These are phyloP conservation scores for Aphelinus atriplicis DNA, from an alignment of 1,140 invertebrate genomes.

Conservation along the genomic window DNA sequence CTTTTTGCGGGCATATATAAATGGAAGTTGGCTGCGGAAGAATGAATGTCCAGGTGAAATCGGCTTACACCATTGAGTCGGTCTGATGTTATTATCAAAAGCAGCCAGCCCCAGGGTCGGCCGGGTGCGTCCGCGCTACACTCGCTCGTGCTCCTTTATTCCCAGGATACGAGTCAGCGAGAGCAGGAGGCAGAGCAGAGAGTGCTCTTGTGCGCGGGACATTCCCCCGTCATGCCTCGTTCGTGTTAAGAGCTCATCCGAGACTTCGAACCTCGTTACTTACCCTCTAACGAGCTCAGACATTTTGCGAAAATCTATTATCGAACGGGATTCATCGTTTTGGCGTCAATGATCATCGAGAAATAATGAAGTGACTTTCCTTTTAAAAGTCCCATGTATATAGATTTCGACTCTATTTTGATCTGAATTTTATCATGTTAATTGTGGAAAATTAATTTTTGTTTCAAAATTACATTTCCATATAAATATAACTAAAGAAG, in stretches of 20 bases:
- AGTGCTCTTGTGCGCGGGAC: not conserved
- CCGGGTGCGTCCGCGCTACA: not conserved
- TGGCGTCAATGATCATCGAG: too few species aligned
- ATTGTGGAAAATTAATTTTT: too few species aligned
- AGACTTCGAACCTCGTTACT: not conserved
- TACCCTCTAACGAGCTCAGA: too few species aligned
- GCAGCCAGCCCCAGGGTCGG: not conserved
- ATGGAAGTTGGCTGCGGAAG: not conserved
- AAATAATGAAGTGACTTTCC: too few species aligned
- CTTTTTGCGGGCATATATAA: not conserved
- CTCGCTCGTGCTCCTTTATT: not conserved
- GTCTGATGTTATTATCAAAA: constrained; percentile 15
- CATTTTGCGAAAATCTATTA: too few species aligned
- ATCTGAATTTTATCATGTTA: too few species aligned
- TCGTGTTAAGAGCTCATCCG: constrained; percentile 5
- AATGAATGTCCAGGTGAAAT: constrained; percentile 9
- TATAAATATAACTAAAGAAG: too few species aligned
- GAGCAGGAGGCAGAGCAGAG: not conserved
- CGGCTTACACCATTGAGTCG: constrained; percentile 16
- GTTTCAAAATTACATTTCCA: too few species aligned
- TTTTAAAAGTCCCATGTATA: too few species aligned
- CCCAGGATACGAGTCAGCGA: not conserved
- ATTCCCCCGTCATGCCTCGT: not conserved
- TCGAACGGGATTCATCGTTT: too few species aligned
- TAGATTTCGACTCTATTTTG: too few species aligned